Evolutionary conservation across 2,797 vertebrate species (phyloP).

Genomic region (Echiichthys vipera): DNA sequence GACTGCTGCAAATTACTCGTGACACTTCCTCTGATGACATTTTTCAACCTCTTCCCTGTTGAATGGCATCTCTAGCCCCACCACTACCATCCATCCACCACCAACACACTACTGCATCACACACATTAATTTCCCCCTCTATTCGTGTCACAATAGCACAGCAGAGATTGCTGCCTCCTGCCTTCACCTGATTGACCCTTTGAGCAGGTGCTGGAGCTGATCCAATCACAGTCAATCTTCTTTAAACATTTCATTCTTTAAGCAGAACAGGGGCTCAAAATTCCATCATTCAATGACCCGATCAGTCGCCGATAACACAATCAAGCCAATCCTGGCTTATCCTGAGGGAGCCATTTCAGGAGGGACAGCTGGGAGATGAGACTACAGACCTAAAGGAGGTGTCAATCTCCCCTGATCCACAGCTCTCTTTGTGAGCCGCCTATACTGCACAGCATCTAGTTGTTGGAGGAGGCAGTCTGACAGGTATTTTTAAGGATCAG

Average conservation of each 20-base stretch:
- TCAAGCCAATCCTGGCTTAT: conserved; percentile 82
- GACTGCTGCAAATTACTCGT: conserved; percentile 80
- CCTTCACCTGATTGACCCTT: conserved; percentile 77
- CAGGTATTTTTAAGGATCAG: conserved; percentile 53
- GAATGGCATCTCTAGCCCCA: conserved; percentile 61
- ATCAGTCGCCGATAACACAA: conserved; percentile 82
- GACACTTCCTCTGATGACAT: conserved; percentile 82
- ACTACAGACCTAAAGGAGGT: conserved; percentile 74
- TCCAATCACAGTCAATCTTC: conserved; percentile 85
- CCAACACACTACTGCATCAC: conserved; percentile 58
- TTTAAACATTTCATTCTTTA: conserved; percentile 84
- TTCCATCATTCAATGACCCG: conserved; percentile 84
- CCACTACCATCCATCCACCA: conserved; percentile 43
- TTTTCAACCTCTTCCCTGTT: conserved; percentile 76
- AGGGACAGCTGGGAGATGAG: conserved; percentile 79
- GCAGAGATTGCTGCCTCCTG: conserved; percentile 76
- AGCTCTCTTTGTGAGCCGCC: conserved; percentile 63
- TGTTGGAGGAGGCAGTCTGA: conserved; percentile 43
- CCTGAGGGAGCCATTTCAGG: conserved; percentile 78
- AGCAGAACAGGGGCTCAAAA: conserved; percentile 81
- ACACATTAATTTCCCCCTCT: conserved; percentile 67
- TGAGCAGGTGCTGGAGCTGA: conserved; percentile 83
- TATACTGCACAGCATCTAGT: conserved; percentile 30
- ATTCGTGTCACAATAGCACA: conserved; percentile 75
- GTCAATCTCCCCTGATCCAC: conserved; percentile 80